Conservation (phyloP, 2,888 invertebrate genomes). For the Elysia crispata region DNA sequence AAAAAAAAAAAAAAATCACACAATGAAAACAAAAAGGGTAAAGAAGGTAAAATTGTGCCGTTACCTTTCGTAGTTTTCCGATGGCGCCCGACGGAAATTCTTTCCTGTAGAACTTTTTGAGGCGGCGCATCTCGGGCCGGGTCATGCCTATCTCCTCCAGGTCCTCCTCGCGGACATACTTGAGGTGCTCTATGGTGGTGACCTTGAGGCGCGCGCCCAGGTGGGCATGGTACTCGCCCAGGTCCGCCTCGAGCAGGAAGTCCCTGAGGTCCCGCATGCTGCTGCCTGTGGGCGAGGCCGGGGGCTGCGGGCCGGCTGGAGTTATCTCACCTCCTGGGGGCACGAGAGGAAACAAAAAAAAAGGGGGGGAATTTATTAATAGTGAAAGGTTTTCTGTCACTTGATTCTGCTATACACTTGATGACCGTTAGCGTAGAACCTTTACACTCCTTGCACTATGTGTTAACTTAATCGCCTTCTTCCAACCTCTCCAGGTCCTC, state of each 20-base stretch:
- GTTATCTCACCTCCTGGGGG: not conserved
- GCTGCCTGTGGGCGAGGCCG: slow-evolving; percentile 21
- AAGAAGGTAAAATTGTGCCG: too few species aligned
- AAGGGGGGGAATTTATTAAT: too few species aligned
- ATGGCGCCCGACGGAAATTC: slow-evolving; percentile 95
- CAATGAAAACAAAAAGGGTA: not conserved
- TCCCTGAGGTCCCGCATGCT: slow-evolving; percentile 80
- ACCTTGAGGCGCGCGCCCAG: slow-evolving; percentile 90
- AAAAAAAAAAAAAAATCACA: too few species aligned
- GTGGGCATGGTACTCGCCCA: slow-evolving; percentile 91
- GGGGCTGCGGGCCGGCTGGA: not conserved
- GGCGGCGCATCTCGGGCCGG: slow-evolving; percentile 94
- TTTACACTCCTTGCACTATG: too few species aligned
- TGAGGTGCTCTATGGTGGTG: slow-evolving; percentile 80
- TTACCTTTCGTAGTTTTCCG: slow-evolving; percentile 90
- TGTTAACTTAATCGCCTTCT: too few species aligned
- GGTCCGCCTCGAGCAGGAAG: slow-evolving; percentile 94
- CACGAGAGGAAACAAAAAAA: too few species aligned
- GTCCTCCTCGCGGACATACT: slow-evolving; percentile 96
- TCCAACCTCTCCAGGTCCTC: too few species aligned
- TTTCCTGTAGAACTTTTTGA: slow-evolving; percentile 95
- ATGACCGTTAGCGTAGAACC: too few species aligned
- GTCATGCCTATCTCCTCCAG: slow-evolving; percentile 93
- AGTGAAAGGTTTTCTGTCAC: too few species aligned
- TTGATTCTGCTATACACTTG: too few species aligned